Percentiles rank a stretch among this genome's conserved stretches.
Conservation (phyloP, 1,140 invertebrate species). For the Sitophilus oryzae region DNA sequence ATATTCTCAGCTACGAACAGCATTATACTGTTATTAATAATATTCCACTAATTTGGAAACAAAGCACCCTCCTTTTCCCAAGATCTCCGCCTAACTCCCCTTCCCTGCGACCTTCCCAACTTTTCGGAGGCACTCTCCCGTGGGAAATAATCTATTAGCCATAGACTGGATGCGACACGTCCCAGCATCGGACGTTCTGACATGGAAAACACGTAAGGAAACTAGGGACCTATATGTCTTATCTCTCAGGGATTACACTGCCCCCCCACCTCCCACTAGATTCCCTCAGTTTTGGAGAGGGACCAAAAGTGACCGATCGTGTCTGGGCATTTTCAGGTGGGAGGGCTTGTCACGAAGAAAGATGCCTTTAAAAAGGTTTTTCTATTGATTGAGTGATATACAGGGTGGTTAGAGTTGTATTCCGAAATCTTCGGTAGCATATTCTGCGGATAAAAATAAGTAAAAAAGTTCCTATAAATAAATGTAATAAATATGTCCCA, state of each 20-base stretch:
- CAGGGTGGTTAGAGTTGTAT: too few relatives aligned
- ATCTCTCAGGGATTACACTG: slow-evolving; percentile 20
- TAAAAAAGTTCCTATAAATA: too few relatives aligned
- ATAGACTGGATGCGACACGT: slow-evolving; percentile 23
- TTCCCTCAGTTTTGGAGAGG: background rate
- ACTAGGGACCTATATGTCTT: slow-evolving; percentile 38
- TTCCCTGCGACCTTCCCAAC: background rate
- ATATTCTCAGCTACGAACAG: too few relatives aligned
- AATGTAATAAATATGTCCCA: too few relatives aligned
- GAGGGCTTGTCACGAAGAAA: too few relatives aligned
- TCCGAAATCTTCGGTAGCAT: too few relatives aligned
- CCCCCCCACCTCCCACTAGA: background rate
- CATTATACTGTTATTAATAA: too few relatives aligned
- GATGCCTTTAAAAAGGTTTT: too few relatives aligned
- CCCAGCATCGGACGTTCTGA: slow-evolving; percentile 22
- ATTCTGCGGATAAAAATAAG: too few relatives aligned
- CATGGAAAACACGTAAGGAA: slow-evolving; percentile 38
- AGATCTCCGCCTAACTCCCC: background rate
- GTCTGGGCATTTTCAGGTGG: background rate
- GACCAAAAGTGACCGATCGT: background rate
- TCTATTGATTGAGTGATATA: too few relatives aligned
- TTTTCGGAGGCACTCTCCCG: slow-evolving; percentile 5
- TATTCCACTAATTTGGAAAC: background rate
- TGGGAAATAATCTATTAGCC: slow-evolving; percentile 31
- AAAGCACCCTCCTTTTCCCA: background rate